phyloP scores from a whole-genome alignment of 2,888 invertebrate species.

The Seladonia tumulorum region DNA sequence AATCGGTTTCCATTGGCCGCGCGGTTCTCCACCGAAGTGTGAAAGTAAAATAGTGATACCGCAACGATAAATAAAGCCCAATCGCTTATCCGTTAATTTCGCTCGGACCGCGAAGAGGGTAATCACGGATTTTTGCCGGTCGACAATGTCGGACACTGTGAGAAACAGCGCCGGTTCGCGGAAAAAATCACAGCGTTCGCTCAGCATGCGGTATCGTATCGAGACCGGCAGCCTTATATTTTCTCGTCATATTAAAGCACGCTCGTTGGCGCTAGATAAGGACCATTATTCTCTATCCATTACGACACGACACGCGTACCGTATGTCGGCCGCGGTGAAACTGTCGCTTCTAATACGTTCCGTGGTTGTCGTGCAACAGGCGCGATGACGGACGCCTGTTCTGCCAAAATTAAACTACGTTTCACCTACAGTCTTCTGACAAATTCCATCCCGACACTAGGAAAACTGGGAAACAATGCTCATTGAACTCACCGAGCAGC shows the following conservation, averaged over 20 bases:
- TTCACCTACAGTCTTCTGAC: neutral
- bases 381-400: neutral
- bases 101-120: slow-evolving; percentile 52
- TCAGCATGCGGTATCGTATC: slow-evolving; percentile 68
- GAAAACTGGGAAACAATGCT: neutral
- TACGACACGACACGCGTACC: slow-evolving; percentile 68
- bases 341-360: slow-evolving; percentile 42
- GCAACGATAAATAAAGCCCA: slow-evolving; percentile 62
- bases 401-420: neutral
- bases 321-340: slow-evolving; percentile 52
- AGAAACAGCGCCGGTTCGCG: neutral
- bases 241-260: slow-evolving; percentile 76
- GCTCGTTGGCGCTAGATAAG: slow-evolving; percentile 65
- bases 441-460: neutral
- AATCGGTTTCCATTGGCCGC: slow-evolving; percentile 57
- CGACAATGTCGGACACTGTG: slow-evolving; percentile 21
- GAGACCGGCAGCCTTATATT: slow-evolving; percentile 72
- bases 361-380: neutral
- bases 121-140: slow-evolving; percentile 61
- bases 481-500: neutral
- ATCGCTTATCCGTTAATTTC: slow-evolving; percentile 65
- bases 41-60: slow-evolving; percentile 68
- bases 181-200: slow-evolving; percentile 41
- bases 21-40: slow-evolving; percentile 56
- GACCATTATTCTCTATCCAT: slow-evolving; percentile 71